Evolutionary conservation across 2,888 invertebrate species (phyloP), one percentile per base, ranked within the genome.

Genomic region (Pasiphila rectangulata): DNA sequence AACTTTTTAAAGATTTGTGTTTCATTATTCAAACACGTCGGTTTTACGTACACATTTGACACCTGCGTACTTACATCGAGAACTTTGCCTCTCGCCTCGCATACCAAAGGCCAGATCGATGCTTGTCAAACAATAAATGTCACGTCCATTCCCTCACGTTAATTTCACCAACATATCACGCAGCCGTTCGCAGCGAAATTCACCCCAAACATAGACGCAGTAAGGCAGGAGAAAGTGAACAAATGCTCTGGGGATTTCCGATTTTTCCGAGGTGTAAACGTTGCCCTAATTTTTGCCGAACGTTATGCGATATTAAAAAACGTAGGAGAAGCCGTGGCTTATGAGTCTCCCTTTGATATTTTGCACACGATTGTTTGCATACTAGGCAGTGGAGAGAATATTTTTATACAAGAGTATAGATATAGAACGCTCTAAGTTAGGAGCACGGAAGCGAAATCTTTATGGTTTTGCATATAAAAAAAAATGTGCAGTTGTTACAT

Each of bases 41-140:
- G 16, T 30, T 12, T 16, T 16, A 32, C 32, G 17, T 10, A 6
- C 27, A 30, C 25, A 23, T 27, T 45, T 9, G 23, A 37, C 21
- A 35, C 21, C 29, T 15, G n/a, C 30, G 6, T 43, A 44, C 44
- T 37, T 46, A 32, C 32, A 66, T 68, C 59, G 61, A 79, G 82
- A 82, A 82, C 82, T 81, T 81, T 75, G 67, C 61, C 72, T 68
- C 80, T 80, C 84, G 83, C 82, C 74, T 83, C 77, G 83, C 75
- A 79, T 80, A 78, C 75, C 81, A 87, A 86, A 86, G 83, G 83
- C 77, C 86, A 87, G 86, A 87, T 87, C 87, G 87, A 88, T 88
- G 83, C 77, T 83, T 83, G 86, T 86, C 87, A 87, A 85, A 88
- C 87, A 87, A 88, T 87, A 86, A 88, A 88, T 87, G 87, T 85